A percentile compares a stretch with the other conserved stretches of the same genome.
Evolutionary conservation across 2,888 invertebrate species (phyloP).

Genomic region (Ryuthela nishihirai): DNA sequence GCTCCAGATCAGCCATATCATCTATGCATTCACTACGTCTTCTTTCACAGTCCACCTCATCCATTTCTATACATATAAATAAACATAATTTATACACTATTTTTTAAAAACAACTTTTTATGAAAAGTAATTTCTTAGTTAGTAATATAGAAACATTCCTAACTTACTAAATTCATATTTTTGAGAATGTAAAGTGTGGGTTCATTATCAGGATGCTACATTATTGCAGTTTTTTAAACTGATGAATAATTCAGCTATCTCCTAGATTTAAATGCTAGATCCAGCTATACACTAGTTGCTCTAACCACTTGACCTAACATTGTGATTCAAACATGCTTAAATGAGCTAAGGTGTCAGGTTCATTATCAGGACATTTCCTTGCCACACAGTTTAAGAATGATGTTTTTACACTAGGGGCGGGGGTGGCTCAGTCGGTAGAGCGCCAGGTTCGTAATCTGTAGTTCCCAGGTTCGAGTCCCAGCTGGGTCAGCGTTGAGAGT

Average conservation of each 20-base stretch:
- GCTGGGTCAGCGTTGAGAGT: too few species aligned
- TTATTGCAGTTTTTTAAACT: background rate
- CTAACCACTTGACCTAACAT: too few species aligned
- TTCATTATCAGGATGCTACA: too few species aligned
- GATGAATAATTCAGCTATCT: too few species aligned
- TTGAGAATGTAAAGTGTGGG: background rate
- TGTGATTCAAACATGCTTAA: background rate
- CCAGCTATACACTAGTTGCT: too few species aligned
- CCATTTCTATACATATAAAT: constrained; percentile 64
- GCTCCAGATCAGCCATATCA: constrained; percentile 80
- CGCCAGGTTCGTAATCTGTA: too few species aligned
- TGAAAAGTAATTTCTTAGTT: background rate
- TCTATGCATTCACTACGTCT: constrained; percentile 77
- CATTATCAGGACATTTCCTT: too few species aligned
- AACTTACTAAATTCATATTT: background rate
- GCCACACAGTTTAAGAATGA: background rate
- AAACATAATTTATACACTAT: background rate
- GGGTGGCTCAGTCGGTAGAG: too few species aligned
- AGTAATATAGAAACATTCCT: background rate
- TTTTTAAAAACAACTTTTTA: background rate
- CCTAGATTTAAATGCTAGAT: too few species aligned
- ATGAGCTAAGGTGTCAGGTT: background rate
- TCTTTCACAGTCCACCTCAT: constrained; percentile 84
- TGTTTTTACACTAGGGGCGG: too few species aligned
- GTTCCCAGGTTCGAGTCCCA: too few species aligned